Base-by-base conservation (phyloP, 2,888 invertebrate species). In the Andrena chrysosceles region DNA sequence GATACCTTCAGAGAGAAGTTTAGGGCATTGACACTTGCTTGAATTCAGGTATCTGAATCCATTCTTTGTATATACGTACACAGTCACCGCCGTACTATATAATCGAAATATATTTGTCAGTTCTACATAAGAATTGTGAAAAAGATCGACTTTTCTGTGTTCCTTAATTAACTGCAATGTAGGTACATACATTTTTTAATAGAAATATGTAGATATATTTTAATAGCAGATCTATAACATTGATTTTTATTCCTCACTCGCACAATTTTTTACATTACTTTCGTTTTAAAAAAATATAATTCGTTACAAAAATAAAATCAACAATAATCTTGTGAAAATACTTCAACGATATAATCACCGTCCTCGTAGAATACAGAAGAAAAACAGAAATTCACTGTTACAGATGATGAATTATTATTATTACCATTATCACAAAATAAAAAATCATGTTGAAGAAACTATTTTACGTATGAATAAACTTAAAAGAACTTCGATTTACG, bases 1-100 rank as follows among this genome's bases (percentile, higher is more conserved):
- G 93, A 42, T 94, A 93, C 80, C 89, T 93, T 64, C 93, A 93
- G 63, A 90, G 93, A 59, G 93, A 93, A 67, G 88, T 91, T 56
- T 93, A 87, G 48, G 10, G 42, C n/a, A 60, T 1, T 35, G 13
- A 33, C 29, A 13, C 26, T 68, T 49, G 6, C 68, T 81, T 77
- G 23, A 49, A 26, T 56, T 10, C 33, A 77, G 56, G 16, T 70
- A 71, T 52, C 16, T 13, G 7, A 68, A 68, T 2, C 2, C 33
- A 64, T 70, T 76, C 59, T 56, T 64, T 73, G 56, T 56, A 56
- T 56, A 52, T 52, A 52, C 13, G 0, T 52, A 52, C 42, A 59
- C 29, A 16, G 29, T 54, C 52, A 59, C 13, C 7, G 6, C 0
- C 16, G 20, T 62, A 42, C 48, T 29, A 54, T 54, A 49, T 35